Evolutionary conservation across 2,888 invertebrate genomes (phyloP), one percentile per base, ranked within the genome.

Genomic region (Micropterix aruncella): DNA sequence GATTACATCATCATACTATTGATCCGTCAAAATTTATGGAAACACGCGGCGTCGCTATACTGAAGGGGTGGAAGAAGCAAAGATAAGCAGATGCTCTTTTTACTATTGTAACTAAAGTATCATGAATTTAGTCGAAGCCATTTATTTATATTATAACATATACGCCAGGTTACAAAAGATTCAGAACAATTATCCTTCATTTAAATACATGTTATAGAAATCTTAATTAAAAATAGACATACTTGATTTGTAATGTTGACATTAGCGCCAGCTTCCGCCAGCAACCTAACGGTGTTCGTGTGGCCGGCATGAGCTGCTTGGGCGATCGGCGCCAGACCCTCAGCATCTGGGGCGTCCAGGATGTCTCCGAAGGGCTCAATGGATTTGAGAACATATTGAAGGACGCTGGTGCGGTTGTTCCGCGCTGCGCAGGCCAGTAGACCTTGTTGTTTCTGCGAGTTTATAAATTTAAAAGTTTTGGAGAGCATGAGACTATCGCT

Each of bases 231-330:
- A n/a, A n/a, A n/a, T n/a, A n/a, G 12, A 48, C 56, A 57, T 60
- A 84, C 86, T 75, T 83, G 82, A 58, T 86, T 83, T 48, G 74
- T 72, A 44, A 74, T 74, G 51, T 83, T 78, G 18, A 82, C 64
- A 47, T 78, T 72, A 12, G 83, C 82, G 3, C 80, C 81, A 46
- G 73, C 69, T 41, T 80, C 76, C n/a, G 84, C 65, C 17, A 89
- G 64, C 39, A 79, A 64, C 41, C 73, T 73, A 2, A 81, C 79
- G 15, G 83, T 74, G 16, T 73, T 62, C 1, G 75, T 65, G 59
- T 87, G 80, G 1, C 88, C 88, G 19, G 80, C 77, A 40, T 80
- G 72, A 1, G 87, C 79, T 0, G 88, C 87, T 47, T 84, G 75
- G 53, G 86, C 84, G 7, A 90, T 70, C 0, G 87, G 79, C 2